Percentiles rank a stretch among this genome's conserved stretches.
These are phyloP conservation scores for Heliocidaris tuberculata DNA, from an alignment of 35 echinoderm and acorn worm species.

Conservation along the genomic window DNA sequence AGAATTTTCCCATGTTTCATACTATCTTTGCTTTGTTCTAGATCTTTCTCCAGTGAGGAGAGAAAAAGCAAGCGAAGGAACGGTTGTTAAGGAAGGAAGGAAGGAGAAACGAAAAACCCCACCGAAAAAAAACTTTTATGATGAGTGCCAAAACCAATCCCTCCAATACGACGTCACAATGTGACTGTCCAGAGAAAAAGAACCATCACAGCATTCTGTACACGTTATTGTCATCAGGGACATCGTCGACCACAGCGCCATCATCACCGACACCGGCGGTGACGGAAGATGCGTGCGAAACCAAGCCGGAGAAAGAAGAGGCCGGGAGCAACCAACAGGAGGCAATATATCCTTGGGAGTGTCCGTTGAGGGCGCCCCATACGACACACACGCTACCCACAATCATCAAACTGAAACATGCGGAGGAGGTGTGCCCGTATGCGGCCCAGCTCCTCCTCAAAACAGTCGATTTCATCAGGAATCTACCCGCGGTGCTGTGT, in stretches of 20 bases:
- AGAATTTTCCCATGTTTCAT: not conserved
- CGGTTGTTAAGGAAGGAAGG: not conserved
- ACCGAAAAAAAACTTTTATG: slow-evolving; percentile 7
- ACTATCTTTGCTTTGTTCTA: not conserved
- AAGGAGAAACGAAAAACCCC: slow-evolving; percentile 29
- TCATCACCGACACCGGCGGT: not conserved
- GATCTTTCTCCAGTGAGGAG: not conserved
- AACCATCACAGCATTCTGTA: slow-evolving; percentile 65
- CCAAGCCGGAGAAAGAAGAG: not conserved
- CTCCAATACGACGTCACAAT: slow-evolving; percentile 42
- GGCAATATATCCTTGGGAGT: slow-evolving; percentile 46
- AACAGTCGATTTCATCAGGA: slow-evolving; percentile 91
- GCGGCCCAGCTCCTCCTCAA: slow-evolving; percentile 93
- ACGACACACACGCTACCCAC: slow-evolving; percentile 67
- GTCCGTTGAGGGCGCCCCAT: slow-evolving; percentile 30
- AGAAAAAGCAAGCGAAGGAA: not conserved
- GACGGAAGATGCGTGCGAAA: not conserved
- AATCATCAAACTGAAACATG: slow-evolving; percentile 71
- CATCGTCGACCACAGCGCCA: slow-evolving; percentile 42
- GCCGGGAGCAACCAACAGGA: not conserved
- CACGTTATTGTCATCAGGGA: slow-evolving; percentile 53
- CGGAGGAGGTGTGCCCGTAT: slow-evolving; percentile 78
- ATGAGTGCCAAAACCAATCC: slow-evolving; percentile 47
- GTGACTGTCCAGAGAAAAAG: slow-evolving; percentile 63
- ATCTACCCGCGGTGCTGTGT: slow-evolving; percentile 69